Base-by-base conservation (phyloP, 2,113 vertebrate species). In the Numenius arquata region DNA sequence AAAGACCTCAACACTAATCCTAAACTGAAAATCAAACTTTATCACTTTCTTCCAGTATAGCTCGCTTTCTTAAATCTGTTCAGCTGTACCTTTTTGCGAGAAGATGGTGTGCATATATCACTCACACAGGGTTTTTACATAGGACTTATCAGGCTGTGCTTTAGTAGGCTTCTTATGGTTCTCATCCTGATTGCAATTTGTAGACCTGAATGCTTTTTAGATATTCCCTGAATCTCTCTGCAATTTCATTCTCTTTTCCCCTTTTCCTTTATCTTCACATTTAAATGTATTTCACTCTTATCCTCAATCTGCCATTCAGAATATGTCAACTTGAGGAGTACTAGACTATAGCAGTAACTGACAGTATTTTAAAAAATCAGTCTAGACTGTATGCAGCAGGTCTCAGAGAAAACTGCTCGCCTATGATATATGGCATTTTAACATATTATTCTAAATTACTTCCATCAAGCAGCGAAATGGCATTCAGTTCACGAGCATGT, bases 261-360 rank as follows among this genome's bases (percentile, higher is more conserved):
- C 43, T 87, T 95, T 90, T 81, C 83, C 34, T 95, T 97, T 97
- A 89, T 97, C 38, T 32, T 92, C 86, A 68, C 80, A 89, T 97
- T 97, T 93, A 97, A 88, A 96, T 86, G 53, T 95, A 96, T 95
- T 98, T 97, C 84, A 88, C 72, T 97, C 93, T 94, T 96, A 97
- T 95, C 63, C 72, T 93, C 65, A 67, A 96, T 95, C 94, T 97
- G 96, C 96, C 96, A 97, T 95, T 98, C 97, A 97, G 96, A 90
- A 94, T 76, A 93, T 96, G 92, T 95, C 97, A 98, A 92, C 79
- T 95, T 95, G 79, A 96, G 76, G 82, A 97, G 82, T 88, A 58
- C 92, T 92, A 84, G 88, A 96, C 85, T 98, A 38, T 62, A 88
- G 84, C 38, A 45, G 75, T 67, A 85, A 96, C 81, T 98, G 96